phyloP scores from a whole-genome alignment of 2,888 invertebrate species.

The Saturnia pavonia region DNA sequence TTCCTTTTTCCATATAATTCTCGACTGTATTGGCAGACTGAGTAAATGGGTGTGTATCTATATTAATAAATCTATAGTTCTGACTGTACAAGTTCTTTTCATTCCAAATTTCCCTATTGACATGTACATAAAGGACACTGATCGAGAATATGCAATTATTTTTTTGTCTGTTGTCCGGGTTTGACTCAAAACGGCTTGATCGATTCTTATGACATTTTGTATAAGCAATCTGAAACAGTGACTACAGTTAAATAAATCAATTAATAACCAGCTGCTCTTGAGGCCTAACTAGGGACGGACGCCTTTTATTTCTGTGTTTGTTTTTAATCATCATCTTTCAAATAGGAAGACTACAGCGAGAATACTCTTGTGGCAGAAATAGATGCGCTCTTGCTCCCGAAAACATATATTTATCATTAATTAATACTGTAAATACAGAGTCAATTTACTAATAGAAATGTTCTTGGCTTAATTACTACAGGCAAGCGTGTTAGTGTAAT shows the following conservation, averaged over 20 bases:
- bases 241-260: too few relatives aligned
- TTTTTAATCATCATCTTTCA: too few relatives aligned
- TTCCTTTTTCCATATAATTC: not conserved
- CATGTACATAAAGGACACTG: too few relatives aligned
- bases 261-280: not conserved
- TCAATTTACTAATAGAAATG: not conserved
- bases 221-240: too few relatives aligned
- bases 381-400: not conserved
- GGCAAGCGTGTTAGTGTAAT: not conserved
- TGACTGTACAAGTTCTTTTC: too few relatives aligned
- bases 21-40: not conserved
- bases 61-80: too few relatives aligned
- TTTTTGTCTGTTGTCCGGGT: too few relatives aligned
- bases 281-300: not conserved
- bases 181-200: too few relatives aligned
- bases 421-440: not conserved
- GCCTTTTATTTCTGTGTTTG: not conserved
- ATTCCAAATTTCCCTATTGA: too few relatives aligned
- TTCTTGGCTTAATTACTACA: slow-evolving; percentile 1
- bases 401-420: not conserved
- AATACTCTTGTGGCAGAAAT: not conserved
- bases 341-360: not conserved
- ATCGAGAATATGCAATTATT: too few relatives aligned
- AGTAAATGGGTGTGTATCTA: too few relatives aligned
- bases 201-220: too few relatives aligned